Percentiles rank a stretch among this genome's conserved stretches.
These are phyloP conservation scores for Luidia sarsii DNA, from an alignment of 53 echinoderm and acorn worm genomes.

Conservation along the genomic window DNA sequence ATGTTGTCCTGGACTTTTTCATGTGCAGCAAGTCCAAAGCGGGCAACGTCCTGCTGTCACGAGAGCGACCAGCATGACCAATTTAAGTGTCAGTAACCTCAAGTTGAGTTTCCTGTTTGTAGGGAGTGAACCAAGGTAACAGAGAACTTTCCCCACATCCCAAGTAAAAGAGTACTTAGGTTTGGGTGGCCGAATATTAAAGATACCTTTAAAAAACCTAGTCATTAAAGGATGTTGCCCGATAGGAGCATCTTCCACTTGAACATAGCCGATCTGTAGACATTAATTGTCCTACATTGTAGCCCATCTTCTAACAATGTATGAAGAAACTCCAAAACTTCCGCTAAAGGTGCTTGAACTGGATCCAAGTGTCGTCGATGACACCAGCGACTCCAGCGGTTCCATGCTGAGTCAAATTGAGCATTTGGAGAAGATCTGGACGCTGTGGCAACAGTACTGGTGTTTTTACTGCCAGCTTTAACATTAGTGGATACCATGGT, in stretches of 20 bases:
- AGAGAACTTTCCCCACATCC: not conserved
- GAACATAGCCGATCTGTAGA: not conserved
- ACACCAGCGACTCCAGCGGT: constrained; percentile 23
- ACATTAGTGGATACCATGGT: constrained; percentile 12
- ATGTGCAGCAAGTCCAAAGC: not conserved
- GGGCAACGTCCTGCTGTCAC: constrained; percentile 9
- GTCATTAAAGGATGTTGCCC: not conserved
- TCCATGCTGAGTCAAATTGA: not conserved
- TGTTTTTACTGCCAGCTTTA: not conserved
- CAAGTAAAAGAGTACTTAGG: not conserved
- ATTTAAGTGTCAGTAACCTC: constrained; percentile 12
- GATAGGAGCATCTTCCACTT: not conserved
- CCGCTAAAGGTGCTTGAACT: not conserved
- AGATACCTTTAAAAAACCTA: not conserved
- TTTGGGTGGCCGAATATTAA: constrained; percentile 4
- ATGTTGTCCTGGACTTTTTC: not conserved
- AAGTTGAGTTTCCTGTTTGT: not conserved
- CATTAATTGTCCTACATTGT: not conserved
- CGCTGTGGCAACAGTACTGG: not conserved
- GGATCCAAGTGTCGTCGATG: constrained; percentile 13
- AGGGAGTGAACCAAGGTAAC: not conserved
- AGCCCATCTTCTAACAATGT: not conserved
- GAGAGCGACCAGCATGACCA: constrained; percentile 15
- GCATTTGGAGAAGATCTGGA: not conserved
- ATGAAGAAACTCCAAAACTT: not conserved